Evolutionary conservation across 2,113 vertebrate genomes (phyloP).

Genomic region (Chaenogobius annularis): DNA sequence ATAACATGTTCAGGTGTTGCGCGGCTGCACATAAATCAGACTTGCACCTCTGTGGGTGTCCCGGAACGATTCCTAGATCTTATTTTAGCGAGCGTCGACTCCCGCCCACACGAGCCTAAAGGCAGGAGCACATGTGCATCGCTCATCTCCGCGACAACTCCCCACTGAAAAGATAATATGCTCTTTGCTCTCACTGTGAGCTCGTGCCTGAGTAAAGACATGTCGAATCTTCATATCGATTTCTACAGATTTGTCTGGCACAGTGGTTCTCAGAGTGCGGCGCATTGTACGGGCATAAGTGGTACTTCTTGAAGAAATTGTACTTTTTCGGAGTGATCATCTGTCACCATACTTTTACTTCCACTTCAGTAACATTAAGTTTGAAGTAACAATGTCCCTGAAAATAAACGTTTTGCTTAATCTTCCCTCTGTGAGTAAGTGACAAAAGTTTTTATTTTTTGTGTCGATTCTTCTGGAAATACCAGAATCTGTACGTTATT

Average conservation of each 20-base stretch:
- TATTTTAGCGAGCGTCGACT: slow-evolving; percentile 25
- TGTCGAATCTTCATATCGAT: slow-evolving; percentile 2
- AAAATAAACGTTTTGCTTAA: too few relatives aligned
- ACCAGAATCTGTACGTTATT: too few relatives aligned
- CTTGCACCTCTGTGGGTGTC: slow-evolving; percentile 56
- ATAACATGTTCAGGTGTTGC: slow-evolving; percentile 32
- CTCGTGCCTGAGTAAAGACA: neutral
- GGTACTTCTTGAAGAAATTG: too few relatives aligned
- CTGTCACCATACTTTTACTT: too few relatives aligned
- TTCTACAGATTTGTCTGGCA: neutral
- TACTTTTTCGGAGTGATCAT: too few relatives aligned
- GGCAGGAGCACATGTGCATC: slow-evolving; percentile 23
- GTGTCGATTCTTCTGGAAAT: too few relatives aligned
- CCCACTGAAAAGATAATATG: neutral
- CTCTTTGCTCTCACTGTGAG: neutral
- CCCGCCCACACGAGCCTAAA: slow-evolving; percentile 14
- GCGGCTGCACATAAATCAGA: slow-evolving; percentile 29
- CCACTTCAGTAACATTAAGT: too few relatives aligned
- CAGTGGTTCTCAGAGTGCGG: neutral
- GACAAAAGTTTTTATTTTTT: too few relatives aligned
- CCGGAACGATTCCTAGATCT: slow-evolving; percentile 1
- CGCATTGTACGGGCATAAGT: neutral
- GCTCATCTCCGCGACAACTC: slow-evolving; percentile 6
- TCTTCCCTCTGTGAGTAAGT: too few relatives aligned
- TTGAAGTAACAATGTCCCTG: too few relatives aligned